Conservation (phyloP, 2,888 invertebrate genomes). For the Brassicogethes aeneus region DNA sequence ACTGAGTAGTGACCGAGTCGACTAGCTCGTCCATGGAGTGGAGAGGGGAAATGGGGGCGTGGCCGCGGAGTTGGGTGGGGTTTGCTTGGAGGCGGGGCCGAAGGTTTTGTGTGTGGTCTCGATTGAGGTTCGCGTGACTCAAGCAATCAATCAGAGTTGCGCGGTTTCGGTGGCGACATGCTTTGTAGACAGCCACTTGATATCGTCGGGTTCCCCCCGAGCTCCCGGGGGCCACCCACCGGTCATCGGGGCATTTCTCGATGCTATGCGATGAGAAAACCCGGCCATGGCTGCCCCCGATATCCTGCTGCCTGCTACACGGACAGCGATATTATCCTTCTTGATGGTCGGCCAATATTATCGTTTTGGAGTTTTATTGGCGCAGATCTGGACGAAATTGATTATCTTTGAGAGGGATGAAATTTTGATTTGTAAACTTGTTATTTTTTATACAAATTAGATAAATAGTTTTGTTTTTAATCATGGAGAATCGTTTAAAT, state of each 20-base stretch:
- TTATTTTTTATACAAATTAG: no score
- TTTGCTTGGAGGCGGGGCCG: slow-evolving; percentile 11
- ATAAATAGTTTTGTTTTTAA: no score
- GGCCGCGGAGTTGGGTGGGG: slow-evolving; percentile 16
- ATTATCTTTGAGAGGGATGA: no score
- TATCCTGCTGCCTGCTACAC: slow-evolving; percentile 27
- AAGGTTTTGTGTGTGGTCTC: slow-evolving; percentile 37
- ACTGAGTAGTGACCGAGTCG: slow-evolving; percentile 8
- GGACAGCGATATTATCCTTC: slow-evolving; percentile 18
- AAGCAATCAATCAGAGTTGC: slow-evolving; percentile 41
- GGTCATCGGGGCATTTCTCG: slow-evolving; percentile 28
- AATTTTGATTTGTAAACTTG: no score
- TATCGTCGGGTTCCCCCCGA: slow-evolving; percentile 30
- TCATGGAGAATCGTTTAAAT: no score
- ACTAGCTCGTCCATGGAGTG: no score
- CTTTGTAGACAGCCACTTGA: slow-evolving; percentile 43
- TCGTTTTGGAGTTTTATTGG: slow-evolving; percentile 10
- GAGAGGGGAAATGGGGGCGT: slow-evolving; percentile 17
- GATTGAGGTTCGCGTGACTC: slow-evolving; percentile 37
- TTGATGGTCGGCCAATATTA: slow-evolving; percentile 25
- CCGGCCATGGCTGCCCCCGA: slow-evolving; percentile 34
- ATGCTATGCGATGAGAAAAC: slow-evolving; percentile 31
- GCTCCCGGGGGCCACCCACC: slow-evolving; percentile 31
- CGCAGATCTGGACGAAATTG: no score
- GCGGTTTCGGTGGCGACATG: slow-evolving; percentile 44